Evolutionary conservation across 1,140 invertebrate species (phyloP), one percentile per base, ranked within the genome.

Genomic region (Leptonema lineaticorne): DNA sequence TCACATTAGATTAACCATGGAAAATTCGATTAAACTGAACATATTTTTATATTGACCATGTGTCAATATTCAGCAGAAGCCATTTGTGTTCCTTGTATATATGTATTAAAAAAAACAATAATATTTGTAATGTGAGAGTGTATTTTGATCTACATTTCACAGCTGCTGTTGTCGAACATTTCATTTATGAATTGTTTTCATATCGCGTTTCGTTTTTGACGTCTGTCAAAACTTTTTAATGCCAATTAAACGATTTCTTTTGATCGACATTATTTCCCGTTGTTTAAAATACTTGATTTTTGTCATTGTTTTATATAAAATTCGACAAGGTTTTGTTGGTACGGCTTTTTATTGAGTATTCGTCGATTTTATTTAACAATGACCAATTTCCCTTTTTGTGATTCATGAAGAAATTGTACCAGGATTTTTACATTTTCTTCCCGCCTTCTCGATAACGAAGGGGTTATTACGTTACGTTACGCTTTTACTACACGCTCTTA

Each of bases 1-100:
- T 59, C 28, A 59, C 28, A 33, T 16, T 22, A 29, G 24, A 59
- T 59, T 59, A 59, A 59, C 18, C 57, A 41, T 59, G 28, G 28
- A 16, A 59, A 59, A 59, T 33, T 33, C 33, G 57, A 59, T 53
- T 2, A 53, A n/a, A 45, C 14, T 53, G 7, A 24, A n/a, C 14
- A 7, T 7, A 53, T 53, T 16, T 22, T 9, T 27, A 11, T 29
- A 22, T 14, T 2, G n/a, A 30, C 57, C 57, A 59, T 59, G 50
- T 22, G 50, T 16, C 46, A 24, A 20, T 41, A 11, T 14, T 9
- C 37, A 53, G 22, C 50, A 18, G 50, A 53, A 41, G 37, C 37
- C 37, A 4, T 41, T 41, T 16, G 37, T 11, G n/a, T n/a, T n/a
- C n/a, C n/a, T n/a, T n/a, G n/a, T n/a, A n/a, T n/a, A n/a, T n/a